Conservation (phyloP, 2,113 vertebrate species). For the Oreochromis niloticus region DNA sequence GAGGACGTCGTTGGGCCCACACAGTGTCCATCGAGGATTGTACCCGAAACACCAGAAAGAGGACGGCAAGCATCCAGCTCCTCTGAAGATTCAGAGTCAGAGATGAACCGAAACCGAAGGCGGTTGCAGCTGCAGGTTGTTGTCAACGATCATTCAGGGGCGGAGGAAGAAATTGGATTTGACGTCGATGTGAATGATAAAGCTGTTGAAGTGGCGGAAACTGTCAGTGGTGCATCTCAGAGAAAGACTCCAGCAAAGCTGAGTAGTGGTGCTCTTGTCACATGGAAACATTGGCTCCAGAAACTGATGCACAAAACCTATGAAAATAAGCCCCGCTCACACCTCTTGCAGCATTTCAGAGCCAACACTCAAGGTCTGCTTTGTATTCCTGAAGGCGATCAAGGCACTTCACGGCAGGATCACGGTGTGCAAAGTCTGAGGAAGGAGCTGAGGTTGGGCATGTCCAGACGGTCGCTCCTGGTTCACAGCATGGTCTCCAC, state of each 20-base stretch:
- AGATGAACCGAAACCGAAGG: neutral
- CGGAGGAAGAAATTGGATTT: no score
- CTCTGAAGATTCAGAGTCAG: neutral
- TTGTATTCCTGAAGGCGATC: fast-evolving
- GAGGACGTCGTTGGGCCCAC: neutral
- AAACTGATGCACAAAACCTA: neutral
- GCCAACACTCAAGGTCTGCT: neutral
- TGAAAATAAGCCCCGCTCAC: neutral
- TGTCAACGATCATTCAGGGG: neutral
- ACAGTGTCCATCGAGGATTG: neutral
- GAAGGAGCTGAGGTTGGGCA: conserved; percentile 35
- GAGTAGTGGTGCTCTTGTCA: neutral
- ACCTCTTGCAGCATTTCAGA: neutral
- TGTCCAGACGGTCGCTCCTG: conserved; percentile 59
- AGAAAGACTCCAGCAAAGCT: neutral
- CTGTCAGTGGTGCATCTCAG: neutral
- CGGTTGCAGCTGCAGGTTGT: neutral
- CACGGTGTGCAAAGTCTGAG: neutral
- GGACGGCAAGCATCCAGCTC: neutral
- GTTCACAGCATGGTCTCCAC: neutral
- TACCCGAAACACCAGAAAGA: conserved; percentile 2
- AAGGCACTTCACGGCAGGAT: neutral
- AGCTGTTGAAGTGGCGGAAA: neutral
- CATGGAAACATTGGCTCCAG: conserved; percentile 69
- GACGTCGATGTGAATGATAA: neutral